Percentiles rank a stretch among this genome's conserved stretches.
phyloP scores from a whole-genome alignment of 2,888 invertebrate species.

The Euproctis similis region DNA sequence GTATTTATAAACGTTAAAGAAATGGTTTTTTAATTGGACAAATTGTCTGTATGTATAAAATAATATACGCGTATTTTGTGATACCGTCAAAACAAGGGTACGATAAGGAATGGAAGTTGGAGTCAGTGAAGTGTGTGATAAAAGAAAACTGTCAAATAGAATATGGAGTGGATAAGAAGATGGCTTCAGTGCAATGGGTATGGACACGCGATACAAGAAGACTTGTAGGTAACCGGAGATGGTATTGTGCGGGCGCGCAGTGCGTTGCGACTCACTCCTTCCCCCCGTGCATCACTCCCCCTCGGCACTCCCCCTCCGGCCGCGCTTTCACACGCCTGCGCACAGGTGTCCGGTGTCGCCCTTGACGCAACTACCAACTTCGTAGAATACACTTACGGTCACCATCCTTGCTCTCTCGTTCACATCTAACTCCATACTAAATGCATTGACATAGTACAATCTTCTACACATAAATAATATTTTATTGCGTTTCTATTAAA shows the following conservation, averaged over 20 bases:
- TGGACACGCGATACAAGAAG: slow-evolving; percentile 64
- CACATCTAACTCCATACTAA: neutral
- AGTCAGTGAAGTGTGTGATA: slow-evolving; percentile 49
- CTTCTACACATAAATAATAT: too few species aligned
- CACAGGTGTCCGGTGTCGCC: slow-evolving; percentile 73
- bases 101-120: slow-evolving; percentile 33
- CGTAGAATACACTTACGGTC: slow-evolving; percentile 35
- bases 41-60: slow-evolving; percentile 22
- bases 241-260: slow-evolving; percentile 68
- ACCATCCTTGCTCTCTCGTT: neutral
- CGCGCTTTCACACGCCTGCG: slow-evolving; percentile 71
- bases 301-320: slow-evolving; percentile 15
- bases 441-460: neutral
- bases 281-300: too few species aligned
- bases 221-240: slow-evolving; percentile 68
- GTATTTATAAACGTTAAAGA: too few species aligned
- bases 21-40: too few species aligned
- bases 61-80: slow-evolving; percentile 19
- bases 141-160: slow-evolving; percentile 62
- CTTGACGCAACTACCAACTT: slow-evolving; percentile 62
- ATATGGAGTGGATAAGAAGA: slow-evolving; percentile 49
- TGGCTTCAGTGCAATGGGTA: slow-evolving; percentile 36
- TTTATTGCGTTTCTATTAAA: too few species aligned
- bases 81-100: slow-evolving; percentile 30
- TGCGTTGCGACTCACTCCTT: slow-evolving; percentile 54